Evolutionary conservation across 92 coral and sea anemone genomes (phyloP), one percentile per base, ranked within the genome.

Genomic region (Galaxea fascicularis): DNA sequence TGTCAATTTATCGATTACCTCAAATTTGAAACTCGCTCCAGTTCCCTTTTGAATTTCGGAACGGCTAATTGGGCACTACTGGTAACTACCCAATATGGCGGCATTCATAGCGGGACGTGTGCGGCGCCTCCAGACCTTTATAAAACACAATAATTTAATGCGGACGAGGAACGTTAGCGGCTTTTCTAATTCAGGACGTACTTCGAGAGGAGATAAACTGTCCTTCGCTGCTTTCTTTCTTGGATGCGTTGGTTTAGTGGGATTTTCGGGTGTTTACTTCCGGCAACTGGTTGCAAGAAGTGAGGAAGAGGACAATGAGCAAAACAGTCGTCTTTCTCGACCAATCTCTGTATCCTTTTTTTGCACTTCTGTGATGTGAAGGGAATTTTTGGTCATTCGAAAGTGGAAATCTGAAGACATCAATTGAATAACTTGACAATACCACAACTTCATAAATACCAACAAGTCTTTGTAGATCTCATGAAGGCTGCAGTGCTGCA

Each of bases 241-340:
- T 60, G 86, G 86, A 70, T 71, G 73, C 44, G 86, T 65, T 44
- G 78, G 86, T 16, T 54, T 82, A 16, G 57, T 72, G 12, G 86
- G 86, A 82, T 31, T 82, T 82, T 82, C 86, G 46, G 86, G 78
- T 70, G 14, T 82, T 29, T 71, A 69, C 74, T 27, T 15, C 39
- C 31, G 57, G 20, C 28, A 3, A 44, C 7, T 10, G 21, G n/a
- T 25, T 0, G 29, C 60, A 20, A 39, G 65, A 39, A 30, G 14
- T 26, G 57, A 54, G 41, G 17, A 10, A 1, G 44, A 70, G 12
- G 3, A 27, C 24, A 39, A 57, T 17, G 70, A 39, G n/a, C 22
- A 53, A 65, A 29, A 54, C 8, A 25, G 24, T 63, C 51, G 24
- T 17, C 18, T 60, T 1, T 10, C 57, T 10, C 69, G 18, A 20